These are phyloP conservation scores for Ophthalmolycus amberensis DNA, from an alignment of 2,113 vertebrate genomes.

Conservation along the genomic window DNA sequence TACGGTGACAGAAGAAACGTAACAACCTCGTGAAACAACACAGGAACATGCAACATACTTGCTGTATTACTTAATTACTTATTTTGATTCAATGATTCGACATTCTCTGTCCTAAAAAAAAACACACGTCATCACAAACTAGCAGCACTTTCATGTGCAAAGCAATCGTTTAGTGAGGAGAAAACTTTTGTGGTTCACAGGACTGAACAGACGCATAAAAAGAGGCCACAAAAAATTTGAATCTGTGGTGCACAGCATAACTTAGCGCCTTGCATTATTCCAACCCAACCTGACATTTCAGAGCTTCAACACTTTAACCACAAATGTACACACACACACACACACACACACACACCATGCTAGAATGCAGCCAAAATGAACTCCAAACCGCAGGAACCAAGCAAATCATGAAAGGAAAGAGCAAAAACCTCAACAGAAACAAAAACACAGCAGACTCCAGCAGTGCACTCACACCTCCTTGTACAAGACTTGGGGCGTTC, in stretches of 20 bases:
- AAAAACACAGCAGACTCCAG: slow-evolving; percentile 38
- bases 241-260: neutral
- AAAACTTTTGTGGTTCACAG: neutral
- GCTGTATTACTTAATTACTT: neutral
- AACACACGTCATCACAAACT: neutral
- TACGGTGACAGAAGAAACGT: neutral
- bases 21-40: slow-evolving; percentile 1
- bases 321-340: slow-evolving; percentile 29
- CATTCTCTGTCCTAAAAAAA: neutral
- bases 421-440: slow-evolving; percentile 38
- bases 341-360: slow-evolving; percentile 67
- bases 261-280: slow-evolving; percentile 47
- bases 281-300: slow-evolving; percentile 47
- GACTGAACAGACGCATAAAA: slow-evolving; percentile 1
- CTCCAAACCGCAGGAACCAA: slow-evolving; percentile 60
- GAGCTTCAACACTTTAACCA: slow-evolving; percentile 37
- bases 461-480: slow-evolving; percentile 58
- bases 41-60: slow-evolving; percentile 28
- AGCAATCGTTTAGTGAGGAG: neutral
- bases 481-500: slow-evolving; percentile 54
- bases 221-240: slow-evolving; percentile 11
- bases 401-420: slow-evolving; percentile 50
- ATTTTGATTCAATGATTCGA: neutral
- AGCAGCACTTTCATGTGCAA: neutral
- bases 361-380: slow-evolving; percentile 53